A percentile compares a stretch with the other conserved stretches of the same genome.
phyloP scores from a whole-genome alignment of 2,888 invertebrate genomes.

The Cyrtodaria siliqua region DNA sequence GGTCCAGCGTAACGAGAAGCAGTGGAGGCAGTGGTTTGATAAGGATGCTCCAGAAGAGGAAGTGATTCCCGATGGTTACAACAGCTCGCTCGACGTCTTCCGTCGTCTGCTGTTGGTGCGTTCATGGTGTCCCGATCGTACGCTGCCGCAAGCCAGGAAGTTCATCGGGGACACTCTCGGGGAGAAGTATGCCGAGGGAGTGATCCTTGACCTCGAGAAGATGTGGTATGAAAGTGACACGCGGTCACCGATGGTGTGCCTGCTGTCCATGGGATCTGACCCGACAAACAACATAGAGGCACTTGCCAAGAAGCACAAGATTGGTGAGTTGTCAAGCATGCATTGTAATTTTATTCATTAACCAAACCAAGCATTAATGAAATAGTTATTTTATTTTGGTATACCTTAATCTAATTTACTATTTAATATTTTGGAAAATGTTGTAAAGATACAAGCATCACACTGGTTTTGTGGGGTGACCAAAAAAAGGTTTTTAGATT shows the following conservation, averaged over 20 bases:
- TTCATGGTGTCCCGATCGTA: slow-evolving; percentile 86
- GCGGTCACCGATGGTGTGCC: slow-evolving; percentile 84
- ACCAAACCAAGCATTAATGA: too few relatives aligned
- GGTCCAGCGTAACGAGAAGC: slow-evolving; percentile 84
- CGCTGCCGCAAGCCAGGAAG: slow-evolving; percentile 84
- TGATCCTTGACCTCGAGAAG: slow-evolving; percentile 85
- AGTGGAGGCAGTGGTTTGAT: slow-evolving; percentile 86
- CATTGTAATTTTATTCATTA: too few relatives aligned
- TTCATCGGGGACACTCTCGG: slow-evolving; percentile 85
- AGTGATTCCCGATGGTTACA: slow-evolving; percentile 85
- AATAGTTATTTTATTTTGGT: too few relatives aligned
- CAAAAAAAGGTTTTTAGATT: too few relatives aligned
- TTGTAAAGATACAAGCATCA: too few relatives aligned
- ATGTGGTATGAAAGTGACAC: slow-evolving; percentile 84
- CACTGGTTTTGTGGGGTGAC: too few relatives aligned
- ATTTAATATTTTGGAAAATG: too few relatives aligned
- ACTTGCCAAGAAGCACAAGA: slow-evolving; percentile 85
- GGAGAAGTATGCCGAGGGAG: slow-evolving; percentile 85
- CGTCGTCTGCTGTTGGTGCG: slow-evolving; percentile 85
- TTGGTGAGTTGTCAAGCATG: slow-evolving; percentile 79
- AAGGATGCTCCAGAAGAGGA: slow-evolving; percentile 86
- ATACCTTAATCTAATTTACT: too few relatives aligned
- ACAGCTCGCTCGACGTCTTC: slow-evolving; percentile 85
- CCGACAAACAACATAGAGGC: slow-evolving; percentile 85
- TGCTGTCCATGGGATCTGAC: slow-evolving; percentile 86